A percentile compares a stretch with the other conserved stretches of the same genome.
phyloP scores from a whole-genome alignment of 1,140 invertebrate species.

The Gryon sp. region DNA sequence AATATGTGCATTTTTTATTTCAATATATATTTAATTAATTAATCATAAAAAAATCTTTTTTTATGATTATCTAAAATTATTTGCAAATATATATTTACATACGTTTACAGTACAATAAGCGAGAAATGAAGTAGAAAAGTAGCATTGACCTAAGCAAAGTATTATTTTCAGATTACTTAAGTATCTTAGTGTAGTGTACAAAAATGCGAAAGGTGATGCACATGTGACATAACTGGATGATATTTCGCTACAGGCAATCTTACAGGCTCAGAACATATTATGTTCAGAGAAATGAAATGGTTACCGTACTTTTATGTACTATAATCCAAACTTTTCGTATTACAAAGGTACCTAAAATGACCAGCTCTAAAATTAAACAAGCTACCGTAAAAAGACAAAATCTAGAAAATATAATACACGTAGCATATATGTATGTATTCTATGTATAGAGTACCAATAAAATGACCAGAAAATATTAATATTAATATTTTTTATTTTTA shows the following conservation, averaged over 20 bases:
- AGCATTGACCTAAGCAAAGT: slow-evolving; percentile 22
- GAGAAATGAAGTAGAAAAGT: slow-evolving; percentile 15
- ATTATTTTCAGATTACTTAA: slow-evolving; percentile 20
- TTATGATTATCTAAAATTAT: slow-evolving; percentile 20
- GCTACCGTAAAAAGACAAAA: not conserved
- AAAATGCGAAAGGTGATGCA: slow-evolving; percentile 35
- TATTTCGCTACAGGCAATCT: slow-evolving; percentile 10
- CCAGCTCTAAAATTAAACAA: slow-evolving; percentile 29
- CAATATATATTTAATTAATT: too few relatives aligned
- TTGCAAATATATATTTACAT: not conserved
- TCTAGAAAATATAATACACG: slow-evolving; percentile 5
- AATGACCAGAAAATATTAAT: too few relatives aligned
- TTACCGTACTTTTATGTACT: slow-evolving; percentile 14
- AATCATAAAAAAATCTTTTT: too few relatives aligned
- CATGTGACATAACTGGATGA: slow-evolving; percentile 11
- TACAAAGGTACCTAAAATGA: slow-evolving; percentile 19
- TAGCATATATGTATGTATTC: too few relatives aligned
- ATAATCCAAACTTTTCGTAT: slow-evolving; percentile 17
- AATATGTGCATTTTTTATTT: too few relatives aligned
- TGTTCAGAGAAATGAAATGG: slow-evolving; percentile 6
- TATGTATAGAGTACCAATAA: too few relatives aligned
- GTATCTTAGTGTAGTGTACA: not conserved
- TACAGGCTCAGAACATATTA: slow-evolving; percentile 19
- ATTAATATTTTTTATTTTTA: too few relatives aligned
- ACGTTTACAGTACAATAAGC: slow-evolving; percentile 1